Percentiles rank a stretch among this genome's conserved stretches.
These are phyloP conservation scores for Tridacna gigas DNA, from an alignment of 2,888 invertebrate species.

Conservation along the genomic window DNA sequence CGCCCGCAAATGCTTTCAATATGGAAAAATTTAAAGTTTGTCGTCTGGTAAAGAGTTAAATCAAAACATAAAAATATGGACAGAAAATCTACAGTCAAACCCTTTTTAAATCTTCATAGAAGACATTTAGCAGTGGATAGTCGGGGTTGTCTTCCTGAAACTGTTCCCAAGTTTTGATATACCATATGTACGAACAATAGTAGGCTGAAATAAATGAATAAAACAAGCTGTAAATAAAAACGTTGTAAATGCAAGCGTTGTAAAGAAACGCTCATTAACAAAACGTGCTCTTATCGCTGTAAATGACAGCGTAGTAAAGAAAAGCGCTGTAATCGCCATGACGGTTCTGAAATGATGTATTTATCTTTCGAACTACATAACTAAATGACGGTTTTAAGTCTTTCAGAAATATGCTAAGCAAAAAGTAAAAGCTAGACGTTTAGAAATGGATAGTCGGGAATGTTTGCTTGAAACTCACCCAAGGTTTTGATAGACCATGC, in stretches of 20 bases:
- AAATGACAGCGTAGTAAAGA: neutral
- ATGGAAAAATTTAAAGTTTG: too few relatives aligned
- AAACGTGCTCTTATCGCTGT: neutral
- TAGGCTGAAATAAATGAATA: neutral
- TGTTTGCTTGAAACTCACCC: too few relatives aligned
- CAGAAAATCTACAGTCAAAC: neutral
- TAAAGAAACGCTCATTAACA: neutral
- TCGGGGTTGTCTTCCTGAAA: constrained; percentile 6
- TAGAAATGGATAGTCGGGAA: too few relatives aligned
- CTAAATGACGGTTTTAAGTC: too few relatives aligned
- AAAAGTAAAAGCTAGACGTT: too few relatives aligned
- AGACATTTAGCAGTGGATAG: constrained; percentile 1
- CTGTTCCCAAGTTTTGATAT: neutral
- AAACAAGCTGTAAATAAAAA: neutral
- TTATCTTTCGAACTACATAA: too few relatives aligned
- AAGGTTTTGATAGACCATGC: too few relatives aligned
- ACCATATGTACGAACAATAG: constrained; percentile 1
- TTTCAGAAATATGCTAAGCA: too few relatives aligned
- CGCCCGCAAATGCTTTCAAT: too few relatives aligned
- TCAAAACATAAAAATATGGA: neutral
- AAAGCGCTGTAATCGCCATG: too few relatives aligned
- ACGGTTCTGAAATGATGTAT: too few relatives aligned
- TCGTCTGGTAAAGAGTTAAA: neutral
- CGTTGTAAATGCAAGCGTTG: neutral
- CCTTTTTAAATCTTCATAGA: constrained; percentile 19